Percentiles rank a stretch among this genome's conserved stretches.
Conservation (phyloP, 2,797 vertebrate species). For the Ambastaia sidthimunki region DNA sequence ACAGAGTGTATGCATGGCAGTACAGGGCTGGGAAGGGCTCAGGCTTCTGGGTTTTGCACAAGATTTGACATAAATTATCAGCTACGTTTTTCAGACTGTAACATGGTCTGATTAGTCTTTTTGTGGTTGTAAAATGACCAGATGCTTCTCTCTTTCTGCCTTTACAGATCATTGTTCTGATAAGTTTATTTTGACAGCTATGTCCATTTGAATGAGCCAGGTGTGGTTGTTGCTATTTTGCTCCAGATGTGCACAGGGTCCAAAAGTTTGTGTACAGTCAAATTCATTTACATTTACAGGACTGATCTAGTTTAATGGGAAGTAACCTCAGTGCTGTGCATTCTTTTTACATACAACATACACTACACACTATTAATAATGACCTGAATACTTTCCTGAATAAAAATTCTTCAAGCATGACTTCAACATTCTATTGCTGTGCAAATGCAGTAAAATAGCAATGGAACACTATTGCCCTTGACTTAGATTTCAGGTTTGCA, state of each 20-base stretch:
- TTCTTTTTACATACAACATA: too few species aligned
- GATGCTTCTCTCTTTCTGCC: conserved; percentile 26
- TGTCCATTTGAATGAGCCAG: neutral
- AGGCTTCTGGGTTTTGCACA: neutral
- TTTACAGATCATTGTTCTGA: neutral
- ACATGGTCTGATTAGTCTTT: conserved; percentile 44
- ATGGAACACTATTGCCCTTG: neutral
- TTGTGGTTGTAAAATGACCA: conserved; percentile 39
- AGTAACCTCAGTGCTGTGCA: neutral
- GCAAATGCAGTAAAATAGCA: too few species aligned
- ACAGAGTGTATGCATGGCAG: neutral
- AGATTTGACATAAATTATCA: neutral
- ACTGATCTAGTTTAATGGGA: conserved; percentile 1
- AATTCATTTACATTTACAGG: neutral
- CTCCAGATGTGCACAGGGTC: conserved; percentile 15
- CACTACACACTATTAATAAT: too few species aligned
- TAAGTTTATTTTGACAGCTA: neutral
- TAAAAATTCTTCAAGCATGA: too few species aligned
- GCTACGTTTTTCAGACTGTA: conserved; percentile 11
- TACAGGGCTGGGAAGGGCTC: neutral
- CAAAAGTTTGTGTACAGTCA: neutral
- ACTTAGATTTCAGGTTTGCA: neutral
- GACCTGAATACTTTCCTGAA: too few species aligned
- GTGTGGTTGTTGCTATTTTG: conserved; percentile 10
- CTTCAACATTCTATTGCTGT: too few species aligned